phyloP scores from a whole-genome alignment of 2,113 vertebrate genomes.

The Ochotona princeps region DNA sequence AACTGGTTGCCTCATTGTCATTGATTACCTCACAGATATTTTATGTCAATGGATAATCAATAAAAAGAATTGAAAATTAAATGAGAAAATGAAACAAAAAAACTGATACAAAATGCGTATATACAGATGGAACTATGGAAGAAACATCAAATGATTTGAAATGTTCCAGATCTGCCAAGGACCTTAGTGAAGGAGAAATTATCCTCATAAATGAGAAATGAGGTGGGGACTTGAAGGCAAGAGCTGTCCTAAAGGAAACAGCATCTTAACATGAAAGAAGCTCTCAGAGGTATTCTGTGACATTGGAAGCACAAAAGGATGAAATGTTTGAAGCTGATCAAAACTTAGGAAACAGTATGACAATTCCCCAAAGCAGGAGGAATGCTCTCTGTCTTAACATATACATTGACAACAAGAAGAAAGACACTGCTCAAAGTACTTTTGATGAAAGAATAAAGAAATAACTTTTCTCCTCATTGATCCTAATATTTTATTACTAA shows the following conservation, averaged over 20 bases:
- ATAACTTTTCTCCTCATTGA: not conserved
- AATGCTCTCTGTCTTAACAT: not conserved
- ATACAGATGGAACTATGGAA: not conserved
- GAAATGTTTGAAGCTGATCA: constrained; percentile 22
- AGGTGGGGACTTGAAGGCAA: constrained; percentile 7
- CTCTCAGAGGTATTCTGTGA: not conserved
- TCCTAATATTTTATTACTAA: constrained; percentile 41
- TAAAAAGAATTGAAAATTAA: not conserved
- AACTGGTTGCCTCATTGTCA: not conserved
- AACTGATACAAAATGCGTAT: not conserved
- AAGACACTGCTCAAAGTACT: not conserved
- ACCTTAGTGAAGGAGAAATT: not conserved
- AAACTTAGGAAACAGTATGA: constrained; percentile 18
- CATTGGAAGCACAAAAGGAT: not conserved
- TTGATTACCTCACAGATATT: not conserved
- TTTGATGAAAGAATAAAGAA: constrained; percentile 19
- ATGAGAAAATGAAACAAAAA: not conserved
- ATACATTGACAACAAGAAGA: not conserved
- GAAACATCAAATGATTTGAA: not conserved
- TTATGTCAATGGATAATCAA: not conserved
- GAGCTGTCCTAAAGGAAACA: not conserved
- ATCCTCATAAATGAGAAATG: not conserved
- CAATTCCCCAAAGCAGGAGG: not conserved
- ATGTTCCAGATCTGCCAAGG: not conserved
- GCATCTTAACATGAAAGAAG: not conserved